Conservation (phyloP, 2,113 vertebrate genomes). For the Desmodus rotundus region DNA sequence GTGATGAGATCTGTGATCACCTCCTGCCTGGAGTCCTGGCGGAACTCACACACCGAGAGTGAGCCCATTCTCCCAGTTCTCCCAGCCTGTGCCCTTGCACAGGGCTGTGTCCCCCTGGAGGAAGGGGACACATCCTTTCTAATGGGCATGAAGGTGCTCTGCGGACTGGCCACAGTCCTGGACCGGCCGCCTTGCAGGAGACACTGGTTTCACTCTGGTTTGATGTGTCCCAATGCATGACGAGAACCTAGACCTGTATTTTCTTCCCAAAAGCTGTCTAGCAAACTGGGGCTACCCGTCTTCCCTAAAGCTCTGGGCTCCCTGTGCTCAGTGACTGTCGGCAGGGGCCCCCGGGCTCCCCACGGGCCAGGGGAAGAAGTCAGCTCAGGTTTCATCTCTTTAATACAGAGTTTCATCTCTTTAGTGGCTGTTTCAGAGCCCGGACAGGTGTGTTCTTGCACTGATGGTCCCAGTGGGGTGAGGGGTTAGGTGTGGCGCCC, state of each 20-base stretch:
- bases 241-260: background rate
- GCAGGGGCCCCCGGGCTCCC: background rate
- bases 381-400: background rate
- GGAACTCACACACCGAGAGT: rapidly evolving
- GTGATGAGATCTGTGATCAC: rapidly evolving
- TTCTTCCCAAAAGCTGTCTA: background rate
- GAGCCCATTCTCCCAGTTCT: too few species aligned
- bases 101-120: rapidly evolving
- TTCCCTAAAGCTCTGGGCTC: background rate
- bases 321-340: background rate
- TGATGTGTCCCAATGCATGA: background rate
- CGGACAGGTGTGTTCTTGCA: background rate
- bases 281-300: background rate
- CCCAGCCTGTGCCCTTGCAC: background rate
- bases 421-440: background rate
- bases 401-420: background rate
- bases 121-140: background rate
- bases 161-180: background rate
- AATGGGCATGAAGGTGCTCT: background rate
- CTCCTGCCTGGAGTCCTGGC: background rate
- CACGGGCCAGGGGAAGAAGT: rapidly evolving
- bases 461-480: rapidly evolving
- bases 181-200: background rate
- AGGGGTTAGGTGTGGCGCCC: background rate
- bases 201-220: background rate